Evolutionary conservation across 1,140 invertebrate species (phyloP), one percentile per base, ranked within the genome.

Genomic region (Capitella teleta): DNA sequence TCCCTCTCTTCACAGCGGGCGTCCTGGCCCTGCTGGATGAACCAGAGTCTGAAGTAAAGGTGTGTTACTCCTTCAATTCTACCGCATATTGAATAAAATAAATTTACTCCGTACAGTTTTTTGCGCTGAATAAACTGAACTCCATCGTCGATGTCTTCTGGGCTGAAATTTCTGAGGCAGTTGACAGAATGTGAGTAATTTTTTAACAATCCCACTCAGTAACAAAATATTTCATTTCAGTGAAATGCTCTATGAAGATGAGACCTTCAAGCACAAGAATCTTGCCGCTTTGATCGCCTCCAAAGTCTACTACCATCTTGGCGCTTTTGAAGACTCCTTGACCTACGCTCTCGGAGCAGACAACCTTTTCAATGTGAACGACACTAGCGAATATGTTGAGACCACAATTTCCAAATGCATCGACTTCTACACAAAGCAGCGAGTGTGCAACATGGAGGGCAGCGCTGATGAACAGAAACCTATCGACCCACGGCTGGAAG

Each of bases 281-380:
- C 70, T 97, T 38, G 95, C 95, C 44, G 93, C 94, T 24, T 78
- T 98, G 54, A 90, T 99, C 23, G 93, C 92, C 5, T 97, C 93
- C 57, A 98, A 98, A 76, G 91, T 98, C 4, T 98, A 97, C 65
- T 97, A 96, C 73, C 92, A 98, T 72, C 76, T 98, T 43, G 92
- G 92, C 25, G 87, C 88, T 4, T 97, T 93, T 75, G 87, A 94
- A 68, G 90, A 97, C 73, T 92, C 93, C 0, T 66, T 98, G 49
- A 88, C 85, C 26, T 95, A 91, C 76, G 91, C 94, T 28, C 75
- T 97, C 12, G 86, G 89, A 45, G 89, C 94, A 61, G 89, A 89
- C 41, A 80, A 87, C 61, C 74, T 95, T 0, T 96, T 98, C 72
- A 87, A 97, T 75, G 87, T 97, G 0, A 92, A 90, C 68, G 82